Evolutionary conservation across 2,888 invertebrate genomes (phyloP).

Genomic region (Malthinus seriepunctatus): DNA sequence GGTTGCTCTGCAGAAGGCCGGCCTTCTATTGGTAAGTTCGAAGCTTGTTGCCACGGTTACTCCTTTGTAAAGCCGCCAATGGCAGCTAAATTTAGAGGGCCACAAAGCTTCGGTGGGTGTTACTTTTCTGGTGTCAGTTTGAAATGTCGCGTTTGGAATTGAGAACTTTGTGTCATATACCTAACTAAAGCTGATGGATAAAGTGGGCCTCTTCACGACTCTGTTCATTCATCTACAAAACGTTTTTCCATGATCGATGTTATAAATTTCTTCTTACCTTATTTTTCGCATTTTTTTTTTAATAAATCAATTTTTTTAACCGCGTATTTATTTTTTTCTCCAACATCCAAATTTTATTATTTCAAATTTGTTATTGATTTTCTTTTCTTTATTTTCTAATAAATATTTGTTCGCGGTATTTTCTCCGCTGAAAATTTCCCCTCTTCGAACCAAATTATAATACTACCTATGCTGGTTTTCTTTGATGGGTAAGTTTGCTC

Average conservation of each 20-base stretch:
- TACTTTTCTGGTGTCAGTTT: constrained; percentile 42
- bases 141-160: constrained; percentile 44
- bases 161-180: constrained; percentile 47
- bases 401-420: too few relatives aligned
- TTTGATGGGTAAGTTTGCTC: too few relatives aligned
- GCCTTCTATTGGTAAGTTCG: constrained; percentile 48
- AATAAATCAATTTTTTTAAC: not conserved
- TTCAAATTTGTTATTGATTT: too few relatives aligned
- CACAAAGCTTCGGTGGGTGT: constrained; percentile 38
- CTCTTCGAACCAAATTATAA: too few relatives aligned
- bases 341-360: too few relatives aligned
- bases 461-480: too few relatives aligned
- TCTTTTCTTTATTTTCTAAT: too few relatives aligned
- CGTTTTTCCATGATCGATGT: constrained; percentile 16
- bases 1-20: constrained; percentile 33
- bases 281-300: not conserved
- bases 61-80: constrained; percentile 48
- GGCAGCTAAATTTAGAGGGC: constrained; percentile 39
- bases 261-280: constrained; percentile 2
- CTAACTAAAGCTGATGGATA: constrained; percentile 55
- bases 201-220: constrained; percentile 50
- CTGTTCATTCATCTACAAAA: constrained; percentile 21
- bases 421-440: too few relatives aligned
- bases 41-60: constrained; percentile 53
- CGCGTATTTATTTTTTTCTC: too few relatives aligned